Evolutionary conservation across 2,113 vertebrate species (phyloP).

Genomic region (Podarcis cretensis): DNA sequence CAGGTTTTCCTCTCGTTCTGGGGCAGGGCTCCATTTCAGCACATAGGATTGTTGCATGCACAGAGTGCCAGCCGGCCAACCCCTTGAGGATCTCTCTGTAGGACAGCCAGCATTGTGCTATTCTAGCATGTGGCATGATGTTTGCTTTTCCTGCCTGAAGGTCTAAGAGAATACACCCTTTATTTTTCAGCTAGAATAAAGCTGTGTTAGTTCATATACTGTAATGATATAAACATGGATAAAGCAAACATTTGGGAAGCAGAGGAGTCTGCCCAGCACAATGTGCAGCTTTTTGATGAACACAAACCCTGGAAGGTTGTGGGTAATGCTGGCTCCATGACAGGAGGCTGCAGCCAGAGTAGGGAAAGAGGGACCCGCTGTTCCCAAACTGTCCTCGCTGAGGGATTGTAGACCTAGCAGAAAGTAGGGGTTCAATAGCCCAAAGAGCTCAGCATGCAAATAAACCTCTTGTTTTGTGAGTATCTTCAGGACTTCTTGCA

Average conservation of each 20-base stretch:
- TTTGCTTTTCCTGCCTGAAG: constrained; percentile 26
- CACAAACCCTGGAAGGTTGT: no score
- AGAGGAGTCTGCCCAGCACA: not conserved
- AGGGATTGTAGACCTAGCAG: not conserved
- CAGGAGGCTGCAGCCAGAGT: not conserved
- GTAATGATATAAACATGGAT: constrained; percentile 9
- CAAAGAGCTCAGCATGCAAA: not conserved
- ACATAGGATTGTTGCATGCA: not conserved
- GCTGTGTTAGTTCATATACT: constrained; percentile 5
- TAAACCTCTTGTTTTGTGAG: not conserved
- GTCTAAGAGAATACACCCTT: not conserved
- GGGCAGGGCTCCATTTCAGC: not conserved
- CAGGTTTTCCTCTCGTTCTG: not conserved
- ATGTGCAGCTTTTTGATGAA: no score
- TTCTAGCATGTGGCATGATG: constrained; percentile 3
- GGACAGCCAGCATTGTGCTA: not conserved
- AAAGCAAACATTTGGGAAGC: constrained; percentile 22
- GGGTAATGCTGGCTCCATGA: no score
- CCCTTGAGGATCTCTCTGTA: not conserved
- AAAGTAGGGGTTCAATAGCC: not conserved
- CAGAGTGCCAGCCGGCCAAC: not conserved
- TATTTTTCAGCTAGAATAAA: constrained; percentile 10
- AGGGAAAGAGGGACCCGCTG: not conserved
- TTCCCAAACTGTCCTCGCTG: not conserved
- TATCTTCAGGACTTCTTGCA: not conserved